These are phyloP conservation scores for Julus scanicus DNA, from an alignment of 2,888 invertebrate species.

Conservation along the genomic window DNA sequence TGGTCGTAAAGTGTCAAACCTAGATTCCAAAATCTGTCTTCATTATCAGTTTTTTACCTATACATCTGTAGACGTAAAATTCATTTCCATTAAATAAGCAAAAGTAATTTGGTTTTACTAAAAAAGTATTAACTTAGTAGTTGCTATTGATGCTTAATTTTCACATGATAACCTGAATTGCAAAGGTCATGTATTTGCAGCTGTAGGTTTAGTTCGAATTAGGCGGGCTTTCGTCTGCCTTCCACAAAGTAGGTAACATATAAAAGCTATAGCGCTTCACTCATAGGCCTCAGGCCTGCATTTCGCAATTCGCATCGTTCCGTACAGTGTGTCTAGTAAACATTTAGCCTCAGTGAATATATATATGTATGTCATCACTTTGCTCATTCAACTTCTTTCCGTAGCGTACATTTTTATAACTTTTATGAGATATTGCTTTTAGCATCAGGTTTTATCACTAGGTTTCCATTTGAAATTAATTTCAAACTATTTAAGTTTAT, in stretches of 20 bases:
- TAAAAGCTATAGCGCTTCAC: background rate
- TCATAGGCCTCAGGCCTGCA: background rate
- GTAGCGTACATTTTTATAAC: too few relatives aligned
- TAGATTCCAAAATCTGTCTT: background rate
- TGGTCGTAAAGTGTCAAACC: background rate
- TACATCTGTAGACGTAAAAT: too few relatives aligned
- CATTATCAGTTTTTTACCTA: background rate
- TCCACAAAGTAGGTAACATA: background rate
- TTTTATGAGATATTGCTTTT: too few relatives aligned
- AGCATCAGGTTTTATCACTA: too few relatives aligned
- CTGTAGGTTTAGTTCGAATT: background rate
- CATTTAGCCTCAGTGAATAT: background rate
- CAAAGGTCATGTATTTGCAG: background rate
- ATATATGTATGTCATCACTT: too few relatives aligned
- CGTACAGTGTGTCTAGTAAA: background rate
- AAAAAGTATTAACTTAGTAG: background rate
- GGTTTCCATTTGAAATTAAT: too few relatives aligned
- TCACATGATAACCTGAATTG: background rate
- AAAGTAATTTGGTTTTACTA: background rate
- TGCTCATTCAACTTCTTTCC: too few relatives aligned
- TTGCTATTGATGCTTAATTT: background rate
- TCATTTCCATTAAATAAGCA: too few relatives aligned
- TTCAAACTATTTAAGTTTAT: too few relatives aligned
- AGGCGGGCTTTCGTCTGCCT: background rate
- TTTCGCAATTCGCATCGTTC: background rate